These are phyloP conservation scores for Thamnophis sirtalis DNA, from an alignment of 2,113 vertebrate species.

Conservation along the genomic window DNA sequence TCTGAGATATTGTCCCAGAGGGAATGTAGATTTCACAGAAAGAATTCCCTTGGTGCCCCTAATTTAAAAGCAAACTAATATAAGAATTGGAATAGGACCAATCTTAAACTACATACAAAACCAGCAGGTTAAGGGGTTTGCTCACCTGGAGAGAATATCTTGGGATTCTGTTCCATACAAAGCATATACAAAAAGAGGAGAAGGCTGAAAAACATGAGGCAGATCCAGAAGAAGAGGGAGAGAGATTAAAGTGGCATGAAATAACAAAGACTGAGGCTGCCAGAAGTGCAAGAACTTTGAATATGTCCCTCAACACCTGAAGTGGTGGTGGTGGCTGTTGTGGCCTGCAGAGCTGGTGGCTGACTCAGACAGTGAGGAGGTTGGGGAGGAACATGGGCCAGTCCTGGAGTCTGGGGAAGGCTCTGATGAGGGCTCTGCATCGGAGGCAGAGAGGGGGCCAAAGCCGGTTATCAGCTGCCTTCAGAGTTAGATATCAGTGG, in stretches of 20 bases:
- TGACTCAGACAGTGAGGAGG: too few relatives aligned
- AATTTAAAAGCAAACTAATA: not conserved
- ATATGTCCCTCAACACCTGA: not conserved
- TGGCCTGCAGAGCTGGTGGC: too few relatives aligned
- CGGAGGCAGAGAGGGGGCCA: too few relatives aligned
- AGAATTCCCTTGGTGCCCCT: not conserved
- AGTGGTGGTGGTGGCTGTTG: not conserved
- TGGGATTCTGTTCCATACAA: not conserved
- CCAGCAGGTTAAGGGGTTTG: not conserved
- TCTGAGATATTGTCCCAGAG: not conserved
- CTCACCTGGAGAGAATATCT: not conserved
- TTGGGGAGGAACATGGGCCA: too few relatives aligned
- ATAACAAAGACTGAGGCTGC: not conserved
- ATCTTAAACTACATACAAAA: not conserved
- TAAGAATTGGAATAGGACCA: not conserved
- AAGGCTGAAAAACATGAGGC: not conserved
- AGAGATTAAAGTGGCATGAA: not conserved
- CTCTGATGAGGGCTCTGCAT: too few relatives aligned
- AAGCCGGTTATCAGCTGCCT: too few relatives aligned
- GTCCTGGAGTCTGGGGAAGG: too few relatives aligned
- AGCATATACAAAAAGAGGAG: not conserved
- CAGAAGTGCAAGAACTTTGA: not conserved
- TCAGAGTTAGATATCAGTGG: too few relatives aligned
- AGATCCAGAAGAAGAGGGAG: not conserved
- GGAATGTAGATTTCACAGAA: not conserved